phyloP scores from a whole-genome alignment of 2,797 vertebrate species.

The Buphagus erythrorhynchus region DNA sequence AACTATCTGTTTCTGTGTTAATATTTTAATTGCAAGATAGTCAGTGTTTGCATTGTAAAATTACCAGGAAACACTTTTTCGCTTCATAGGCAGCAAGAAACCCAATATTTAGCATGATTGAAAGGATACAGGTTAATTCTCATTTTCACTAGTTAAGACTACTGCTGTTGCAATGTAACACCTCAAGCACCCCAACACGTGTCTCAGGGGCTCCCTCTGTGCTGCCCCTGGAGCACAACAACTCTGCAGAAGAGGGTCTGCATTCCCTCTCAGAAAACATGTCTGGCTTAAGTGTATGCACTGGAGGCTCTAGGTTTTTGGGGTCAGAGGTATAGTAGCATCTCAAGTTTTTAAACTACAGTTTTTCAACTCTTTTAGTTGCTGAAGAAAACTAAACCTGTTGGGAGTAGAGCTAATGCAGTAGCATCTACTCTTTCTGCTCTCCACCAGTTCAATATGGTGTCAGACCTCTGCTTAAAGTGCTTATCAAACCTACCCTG shows the following conservation, averaged over 20 bases:
- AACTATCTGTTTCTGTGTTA: background rate
- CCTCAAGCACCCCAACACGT: rapidly evolving
- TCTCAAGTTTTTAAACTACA: background rate
- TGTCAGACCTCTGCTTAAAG: background rate
- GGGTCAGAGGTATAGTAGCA: background rate
- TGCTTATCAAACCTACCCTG: background rate
- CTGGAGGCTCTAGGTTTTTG: background rate
- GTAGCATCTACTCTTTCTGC: background rate
- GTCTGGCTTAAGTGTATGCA: background rate
- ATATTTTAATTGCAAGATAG: background rate
- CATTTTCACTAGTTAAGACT: background rate
- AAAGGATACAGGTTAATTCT: background rate
- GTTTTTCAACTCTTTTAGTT: background rate
- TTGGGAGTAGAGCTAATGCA: background rate
- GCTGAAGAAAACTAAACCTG: background rate
- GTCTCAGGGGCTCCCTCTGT: background rate
- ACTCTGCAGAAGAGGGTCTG: background rate
- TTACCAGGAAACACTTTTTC: background rate
- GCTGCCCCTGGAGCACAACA: background rate
- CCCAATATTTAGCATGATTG: background rate
- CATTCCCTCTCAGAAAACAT: background rate
- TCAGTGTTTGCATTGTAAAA: background rate
- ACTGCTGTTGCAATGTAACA: background rate
- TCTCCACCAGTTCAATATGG: background rate
- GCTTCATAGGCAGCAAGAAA: background rate